phyloP scores from a whole-genome alignment of 2,888 invertebrate genomes.

The Tipula lateralis region DNA sequence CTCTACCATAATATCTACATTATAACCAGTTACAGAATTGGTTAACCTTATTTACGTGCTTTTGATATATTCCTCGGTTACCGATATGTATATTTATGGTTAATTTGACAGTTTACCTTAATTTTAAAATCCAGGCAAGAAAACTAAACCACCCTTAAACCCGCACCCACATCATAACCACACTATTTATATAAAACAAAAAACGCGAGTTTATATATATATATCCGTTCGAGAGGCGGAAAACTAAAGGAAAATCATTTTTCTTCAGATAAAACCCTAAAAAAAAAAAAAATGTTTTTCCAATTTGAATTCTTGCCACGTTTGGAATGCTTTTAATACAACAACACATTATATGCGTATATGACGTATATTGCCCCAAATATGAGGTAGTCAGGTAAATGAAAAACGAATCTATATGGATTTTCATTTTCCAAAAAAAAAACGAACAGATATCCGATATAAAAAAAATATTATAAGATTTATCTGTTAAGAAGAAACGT shows the following conservation, averaged over 20 bases:
- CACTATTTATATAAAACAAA: background rate
- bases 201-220: too few species aligned
- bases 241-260: background rate
- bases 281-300: background rate
- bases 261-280: background rate
- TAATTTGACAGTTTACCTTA: background rate
- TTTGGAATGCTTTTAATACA: background rate
- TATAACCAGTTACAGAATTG: too few species aligned
- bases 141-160: background rate
- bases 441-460: background rate
- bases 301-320: background rate
- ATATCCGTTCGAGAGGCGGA: background rate
- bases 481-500: background rate
- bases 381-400: background rate
- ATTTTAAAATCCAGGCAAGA: background rate
- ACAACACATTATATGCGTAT: background rate
- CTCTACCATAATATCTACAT: too few species aligned
- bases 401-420: conserved; percentile 1
- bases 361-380: background rate
- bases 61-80: background rate
- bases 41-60: background rate
- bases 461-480: background rate
- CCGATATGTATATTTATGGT: background rate
- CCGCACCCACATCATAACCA: background rate
- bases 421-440: background rate